These are phyloP conservation scores for Girardinichthys multiradiatus DNA, from an alignment of 2,113 vertebrate genomes.

Conservation along the genomic window DNA sequence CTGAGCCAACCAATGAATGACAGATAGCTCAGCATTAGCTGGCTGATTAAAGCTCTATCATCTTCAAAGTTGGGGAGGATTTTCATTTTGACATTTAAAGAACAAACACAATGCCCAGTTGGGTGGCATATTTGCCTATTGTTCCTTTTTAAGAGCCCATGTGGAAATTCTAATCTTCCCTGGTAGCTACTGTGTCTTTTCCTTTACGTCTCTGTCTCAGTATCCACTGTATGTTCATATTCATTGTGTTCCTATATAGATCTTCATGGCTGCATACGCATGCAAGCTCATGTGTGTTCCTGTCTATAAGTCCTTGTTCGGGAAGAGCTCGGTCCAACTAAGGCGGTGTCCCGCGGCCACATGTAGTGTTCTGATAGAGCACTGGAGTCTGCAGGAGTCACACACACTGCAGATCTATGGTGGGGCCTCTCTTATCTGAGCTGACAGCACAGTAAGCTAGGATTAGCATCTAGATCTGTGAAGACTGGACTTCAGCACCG, in stretches of 20 bases:
- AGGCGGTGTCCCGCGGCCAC: constrained; percentile 75
- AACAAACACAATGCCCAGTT: constrained; percentile 79
- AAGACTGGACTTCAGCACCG: constrained; percentile 77
- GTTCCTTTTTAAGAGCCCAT: constrained; percentile 75
- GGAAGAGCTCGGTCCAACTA: constrained; percentile 70
- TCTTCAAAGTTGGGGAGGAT: constrained; percentile 72
- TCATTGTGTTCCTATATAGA: constrained; percentile 32
- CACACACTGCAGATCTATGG: constrained; percentile 64
- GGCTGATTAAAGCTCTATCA: constrained; percentile 73
- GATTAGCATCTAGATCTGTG: constrained; percentile 84
- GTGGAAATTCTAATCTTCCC: constrained; percentile 75
- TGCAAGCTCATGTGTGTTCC: constrained; percentile 61
- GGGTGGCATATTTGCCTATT: constrained; percentile 79
- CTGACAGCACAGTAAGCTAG: constrained; percentile 81
- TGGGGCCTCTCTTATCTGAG: constrained; percentile 79
- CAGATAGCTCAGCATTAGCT: constrained; percentile 53
- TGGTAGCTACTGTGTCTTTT: constrained; percentile 53
- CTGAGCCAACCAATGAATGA: constrained; percentile 57
- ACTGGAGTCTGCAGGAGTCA: constrained; percentile 69
- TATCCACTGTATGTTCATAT: constrained; percentile 3
- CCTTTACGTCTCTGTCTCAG: constrained; percentile 53
- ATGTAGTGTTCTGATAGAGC: constrained; percentile 75
- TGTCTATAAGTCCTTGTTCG: constrained; percentile 56
- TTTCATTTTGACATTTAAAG: constrained; percentile 84
- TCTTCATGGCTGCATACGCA: constrained; percentile 15